Base-by-base conservation (phyloP, 2,797 vertebrate genomes). In the Sebastes glaucus region DNA sequence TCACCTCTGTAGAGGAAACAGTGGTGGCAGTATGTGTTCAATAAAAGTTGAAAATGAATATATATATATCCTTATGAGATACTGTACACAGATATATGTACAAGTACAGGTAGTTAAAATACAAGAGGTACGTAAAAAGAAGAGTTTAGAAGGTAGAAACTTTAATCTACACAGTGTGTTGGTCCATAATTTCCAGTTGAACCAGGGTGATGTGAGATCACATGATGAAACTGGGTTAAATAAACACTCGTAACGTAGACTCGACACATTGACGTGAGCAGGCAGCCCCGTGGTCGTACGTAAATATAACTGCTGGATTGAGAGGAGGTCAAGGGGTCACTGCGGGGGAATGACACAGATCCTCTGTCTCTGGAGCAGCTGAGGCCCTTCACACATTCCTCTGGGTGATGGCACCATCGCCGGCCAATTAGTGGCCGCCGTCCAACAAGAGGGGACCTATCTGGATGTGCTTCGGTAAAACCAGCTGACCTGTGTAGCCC, bases 371-470 rank as follows among this genome's bases (percentile, higher is more conserved):
- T 30, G 13, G 71, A 85, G 85, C 84, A 90, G 89, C 89, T 82
- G 86, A 74, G 84, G 67, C 83, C 80, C 75, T 82, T 87, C 75
- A 87, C 84, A 81, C 87, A 92, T 93, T 90, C 87, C 89, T 79
- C 18, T n/a, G 71, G 73, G 81, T 77, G 81, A 90, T 83, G 89
- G 77, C 88, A 88, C 74, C 87, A 76, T 77, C 83, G 25, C 80
- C 25, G 74, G 63, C 83, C 87, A 91, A 92, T 94, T 93, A 89
- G 87, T 85, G 88, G 82, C 80, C 22, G 67, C 76, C 20, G 30
- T 86, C 81, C 78, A 92, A 89, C 87, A 90, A 84, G 56, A 81
- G 76, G 72, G 62, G 5, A 81, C 84, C 84, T 85, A 73, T 87
- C 63, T 88, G 84, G 68, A 77, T 55, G 62, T 38, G 64, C 71